phyloP scores from a whole-genome alignment of 1,140 invertebrate genomes.

The Danaus melanippus region DNA sequence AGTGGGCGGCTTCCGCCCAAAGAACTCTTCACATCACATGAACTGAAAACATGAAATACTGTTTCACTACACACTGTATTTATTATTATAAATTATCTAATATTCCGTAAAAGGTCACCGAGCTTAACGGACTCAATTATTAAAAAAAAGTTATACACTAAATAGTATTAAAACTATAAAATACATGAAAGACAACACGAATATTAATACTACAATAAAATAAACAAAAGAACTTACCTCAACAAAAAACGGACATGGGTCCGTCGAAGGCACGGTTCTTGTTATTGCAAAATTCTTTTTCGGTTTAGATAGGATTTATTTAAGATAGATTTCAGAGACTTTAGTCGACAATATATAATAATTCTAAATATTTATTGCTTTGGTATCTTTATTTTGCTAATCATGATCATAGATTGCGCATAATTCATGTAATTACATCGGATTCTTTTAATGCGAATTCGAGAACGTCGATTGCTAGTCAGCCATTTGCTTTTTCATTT shows the following conservation, averaged over 20 bases:
- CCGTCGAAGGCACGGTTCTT: constrained; percentile 44
- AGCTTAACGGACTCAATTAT: too few relatives aligned
- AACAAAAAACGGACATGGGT: constrained; percentile 55
- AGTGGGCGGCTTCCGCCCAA: constrained; percentile 39
- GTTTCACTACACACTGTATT: too few relatives aligned
- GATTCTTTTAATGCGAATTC: constrained; percentile 55
- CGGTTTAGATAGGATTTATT: constrained; percentile 46
- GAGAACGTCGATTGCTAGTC: constrained; percentile 59
- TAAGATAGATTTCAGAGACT: constrained; percentile 38
- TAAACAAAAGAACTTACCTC: constrained; percentile 53
- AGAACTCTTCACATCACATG: constrained; percentile 51
- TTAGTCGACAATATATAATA: constrained; percentile 25
- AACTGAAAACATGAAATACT: constrained; percentile 37
- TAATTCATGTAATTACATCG: constrained; percentile 67
- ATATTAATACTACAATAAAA: constrained; percentile 20
- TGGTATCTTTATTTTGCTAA: constrained; percentile 61
- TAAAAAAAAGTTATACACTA: too few relatives aligned
- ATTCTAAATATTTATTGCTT: constrained; percentile 49
- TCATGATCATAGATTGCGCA: constrained; percentile 65
- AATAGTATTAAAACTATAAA: too few relatives aligned
- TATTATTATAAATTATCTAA: too few relatives aligned
- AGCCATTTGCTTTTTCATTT: constrained; percentile 69
- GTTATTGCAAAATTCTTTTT: constrained; percentile 50
- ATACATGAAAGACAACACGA: too few relatives aligned
- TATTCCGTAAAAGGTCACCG: too few relatives aligned